These are phyloP conservation scores for Protomyctophum bolini DNA, from an alignment of 2,113 vertebrate species.

Conservation along the genomic window DNA sequence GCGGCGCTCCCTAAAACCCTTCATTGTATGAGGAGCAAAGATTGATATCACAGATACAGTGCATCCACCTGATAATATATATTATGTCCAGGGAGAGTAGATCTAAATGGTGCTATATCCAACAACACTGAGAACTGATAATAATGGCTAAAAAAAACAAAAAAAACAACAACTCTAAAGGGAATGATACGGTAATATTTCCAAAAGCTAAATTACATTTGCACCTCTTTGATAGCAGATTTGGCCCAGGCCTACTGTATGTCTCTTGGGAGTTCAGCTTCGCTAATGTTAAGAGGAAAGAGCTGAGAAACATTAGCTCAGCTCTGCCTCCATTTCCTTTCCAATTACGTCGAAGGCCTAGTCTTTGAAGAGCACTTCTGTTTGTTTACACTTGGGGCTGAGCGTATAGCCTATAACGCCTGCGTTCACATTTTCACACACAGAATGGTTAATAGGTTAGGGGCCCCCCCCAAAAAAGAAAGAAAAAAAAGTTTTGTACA, in stretches of 20 bases:
- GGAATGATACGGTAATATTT: not conserved
- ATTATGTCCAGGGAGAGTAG: not conserved
- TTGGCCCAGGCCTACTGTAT: slow-evolving; percentile 26
- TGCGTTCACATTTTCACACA: slow-evolving; percentile 56
- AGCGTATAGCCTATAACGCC: slow-evolving; percentile 58
- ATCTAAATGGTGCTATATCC: not conserved
- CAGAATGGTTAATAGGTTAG: slow-evolving; percentile 18
- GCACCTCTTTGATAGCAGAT: slow-evolving; percentile 36
- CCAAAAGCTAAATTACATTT: slow-evolving; percentile 12
- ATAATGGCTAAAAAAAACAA: not conserved
- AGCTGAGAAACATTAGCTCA: slow-evolving; percentile 48
- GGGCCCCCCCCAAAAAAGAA: not conserved
- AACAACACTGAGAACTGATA: not conserved
- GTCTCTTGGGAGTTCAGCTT: slow-evolving; percentile 49
- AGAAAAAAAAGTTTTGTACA: slow-evolving; percentile 42
- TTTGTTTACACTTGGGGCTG: slow-evolving; percentile 63
- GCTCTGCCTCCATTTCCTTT: slow-evolving; percentile 65
- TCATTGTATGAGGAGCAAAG: not conserved
- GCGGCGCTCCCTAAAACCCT: slow-evolving; percentile 7
- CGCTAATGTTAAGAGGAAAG: slow-evolving; percentile 55
- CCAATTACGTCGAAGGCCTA: slow-evolving; percentile 60
- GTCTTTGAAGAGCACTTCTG: slow-evolving; percentile 67
- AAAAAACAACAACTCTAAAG: not conserved
- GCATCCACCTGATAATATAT: not conserved
- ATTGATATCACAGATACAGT: slow-evolving; percentile 2